Evolutionary conservation across 2,888 invertebrate genomes (phyloP), one percentile per base, ranked within the genome.

Genomic region (Drosophila atripex): DNA sequence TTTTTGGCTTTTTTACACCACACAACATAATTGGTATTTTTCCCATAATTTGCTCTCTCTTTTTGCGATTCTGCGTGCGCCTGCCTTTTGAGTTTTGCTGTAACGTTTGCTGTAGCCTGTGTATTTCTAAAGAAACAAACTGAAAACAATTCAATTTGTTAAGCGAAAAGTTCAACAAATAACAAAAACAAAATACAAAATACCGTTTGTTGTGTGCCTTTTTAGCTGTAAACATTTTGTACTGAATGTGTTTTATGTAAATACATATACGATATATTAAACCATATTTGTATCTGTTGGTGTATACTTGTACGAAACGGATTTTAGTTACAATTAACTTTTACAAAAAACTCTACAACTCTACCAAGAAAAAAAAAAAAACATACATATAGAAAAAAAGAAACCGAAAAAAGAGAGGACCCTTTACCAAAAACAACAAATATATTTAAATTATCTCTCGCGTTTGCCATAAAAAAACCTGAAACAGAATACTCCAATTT

Each of bases 361-460:
- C 74, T 76, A 80, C 77, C 74, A 69, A 59, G 52, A 66, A 59
- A 41, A 70, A 50, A 50, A 72, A 72, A 65, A 70, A 63, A 12
- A 32, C 12, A 12, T 32, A 32, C 35, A 35, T 35, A 6, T 35
- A 35, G 61, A 57, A 66, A 61, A 43, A 71, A 66, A 61, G 39
- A 72, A 65, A 70, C 64, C n/a, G 50, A 71, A 71, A 75, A 80
- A 82, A 86, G 82, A 88, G 88, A 88, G 86, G 88, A 88, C 86
- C 86, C 88, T 86, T 78, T 76, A 82, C 80, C 77, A 66, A 28
- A 61, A 69, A 50, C 64, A 59, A 53, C 46, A 53, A 47, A 71
- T 59, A 72, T 61, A 60, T n/a, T n/a, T 32, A 35, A 52, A 50
- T 43, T 69, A 70, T 54, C 51, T 63, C 58, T 77, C 78, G 72